Evolutionary conservation across 2,888 invertebrate genomes (phyloP), one percentile per base, ranked within the genome.

Genomic region (Metalampra italica): DNA sequence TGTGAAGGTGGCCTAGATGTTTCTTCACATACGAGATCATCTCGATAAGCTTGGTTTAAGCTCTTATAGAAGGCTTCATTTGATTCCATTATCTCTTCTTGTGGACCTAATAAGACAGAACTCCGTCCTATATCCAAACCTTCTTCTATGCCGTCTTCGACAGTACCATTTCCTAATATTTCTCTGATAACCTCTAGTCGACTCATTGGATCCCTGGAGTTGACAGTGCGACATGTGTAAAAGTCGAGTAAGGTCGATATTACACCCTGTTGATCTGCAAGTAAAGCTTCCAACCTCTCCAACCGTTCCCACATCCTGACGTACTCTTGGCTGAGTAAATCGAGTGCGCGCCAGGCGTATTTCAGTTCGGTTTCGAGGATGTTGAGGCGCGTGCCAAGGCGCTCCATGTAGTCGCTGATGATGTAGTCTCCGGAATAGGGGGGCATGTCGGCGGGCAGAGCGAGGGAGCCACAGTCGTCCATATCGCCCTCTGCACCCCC

Each of bases 251-350:
- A 90, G 72, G 97, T 97, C 46, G 95, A 93, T 65, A 97, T 96
- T 40, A 97, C 96, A 62, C 95, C 94, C 77, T 97, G 97, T 78
- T 97, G 97, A 72, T 97, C 97, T 76, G 94, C 93, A 3, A 97
- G 91, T 53, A 97, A 91, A 15, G 95, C 92, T 75, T 97, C 97
- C 29, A 97, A 87, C 77, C 97, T 95, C 71, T 97, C 97, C 52
- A 97, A 87, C 41, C 97, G 91, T 69, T 96, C 95, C 97, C 97
- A 97, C 95, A 97, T 97, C 76, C 96, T 95, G 46, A 97, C 95
- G 70, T 97, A 97, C 75, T 97, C 97, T 69, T 96, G 96, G 37
- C 96, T 96, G 32, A 97, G 92, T 46, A 97, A 90, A 74, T 97
- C 97, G 49, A 97, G 90, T 2, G 97, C 97, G 57, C 97, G 92